Base-by-base conservation (phyloP, 1,140 invertebrate genomes). In the Whitmania pigra region DNA sequence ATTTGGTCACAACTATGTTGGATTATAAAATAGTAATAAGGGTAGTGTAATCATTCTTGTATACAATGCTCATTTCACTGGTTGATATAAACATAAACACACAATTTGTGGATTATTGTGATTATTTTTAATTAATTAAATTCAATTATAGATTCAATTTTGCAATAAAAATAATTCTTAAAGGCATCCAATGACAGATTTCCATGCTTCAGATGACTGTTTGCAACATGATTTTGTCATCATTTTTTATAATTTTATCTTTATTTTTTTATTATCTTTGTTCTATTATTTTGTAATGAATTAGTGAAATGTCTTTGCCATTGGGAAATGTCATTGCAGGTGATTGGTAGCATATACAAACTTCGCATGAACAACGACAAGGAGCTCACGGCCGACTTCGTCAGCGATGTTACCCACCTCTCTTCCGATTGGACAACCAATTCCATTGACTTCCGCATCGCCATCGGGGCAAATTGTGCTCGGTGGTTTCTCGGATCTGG, bases 401-500 rank as follows among this genome's bases (percentile, higher is more conserved):
- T 88, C 18, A 80, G 86, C 54, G 86, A 87, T 75, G 79, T 89
- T 20, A 85, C 88, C 74, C 87, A 89, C 76, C 85, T 74, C 18
- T 76, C 74, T 74, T 63, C 57, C 29, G 57, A 63, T 63, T 63
- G 57, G 57, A 15, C 57, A 18, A 31, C 29, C 57, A 63, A 31
- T 40, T 72, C 83, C 70, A 75, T 78, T 5, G 83, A 89, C 82
- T 78, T 85, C 17, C 29, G 86, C 83, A 69, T 86, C 85, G 76
- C 87, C 86, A 70, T 81, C 17, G 90, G 88, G 79, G 83, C 92
- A 15, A 93, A 92, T 83, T 91, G 89, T 75, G 89, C 91, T 43
- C 84, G 89, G 69, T 93, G 90, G 90, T 85, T 89, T 22, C 90
- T 90, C 0, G 85, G 87, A 36, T 85, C 89, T 18, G 90, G 91